These are phyloP conservation scores for Limnothrissa miodon DNA, from an alignment of 2,113 vertebrate species.

Conservation along the genomic window DNA sequence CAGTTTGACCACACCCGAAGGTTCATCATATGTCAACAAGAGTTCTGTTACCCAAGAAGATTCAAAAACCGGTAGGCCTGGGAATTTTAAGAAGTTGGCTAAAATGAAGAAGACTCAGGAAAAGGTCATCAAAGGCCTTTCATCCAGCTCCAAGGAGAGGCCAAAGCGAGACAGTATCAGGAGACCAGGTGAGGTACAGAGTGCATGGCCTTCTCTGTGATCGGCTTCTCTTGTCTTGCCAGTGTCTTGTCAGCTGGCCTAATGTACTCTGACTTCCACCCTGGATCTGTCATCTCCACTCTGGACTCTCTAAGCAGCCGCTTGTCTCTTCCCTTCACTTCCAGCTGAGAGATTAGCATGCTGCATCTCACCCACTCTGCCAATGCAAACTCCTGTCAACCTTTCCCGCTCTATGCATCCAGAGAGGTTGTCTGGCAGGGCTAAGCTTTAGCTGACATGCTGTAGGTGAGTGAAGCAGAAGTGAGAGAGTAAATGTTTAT, in stretches of 20 bases:
- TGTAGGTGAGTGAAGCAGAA: not conserved
- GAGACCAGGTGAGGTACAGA: not conserved
- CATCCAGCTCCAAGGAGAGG: constrained; percentile 16
- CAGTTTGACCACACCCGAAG: not conserved
- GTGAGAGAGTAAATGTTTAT: not conserved
- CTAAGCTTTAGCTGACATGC: no score
- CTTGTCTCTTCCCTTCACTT: constrained; percentile 8
- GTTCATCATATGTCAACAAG: not conserved
- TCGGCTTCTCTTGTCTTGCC: not conserved
- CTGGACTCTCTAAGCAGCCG: not conserved
- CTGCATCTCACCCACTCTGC: not conserved
- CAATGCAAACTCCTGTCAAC: not conserved
- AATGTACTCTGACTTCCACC: not conserved
- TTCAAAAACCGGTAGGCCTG: not conserved
- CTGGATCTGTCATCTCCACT: not conserved
- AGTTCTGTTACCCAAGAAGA: no score
- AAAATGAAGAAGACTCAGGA: not conserved
- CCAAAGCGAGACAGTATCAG: constrained; percentile 14
- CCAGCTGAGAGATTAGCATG: not conserved
- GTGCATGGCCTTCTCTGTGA: not conserved
- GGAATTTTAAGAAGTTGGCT: not conserved
- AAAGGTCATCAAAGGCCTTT: not conserved
- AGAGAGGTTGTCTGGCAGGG: not conserved
- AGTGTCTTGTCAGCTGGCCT: constrained; percentile 6
- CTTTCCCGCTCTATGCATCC: not conserved